phyloP scores from a whole-genome alignment of 2,113 vertebrate species.

The Pomatostomus ruficeps region DNA sequence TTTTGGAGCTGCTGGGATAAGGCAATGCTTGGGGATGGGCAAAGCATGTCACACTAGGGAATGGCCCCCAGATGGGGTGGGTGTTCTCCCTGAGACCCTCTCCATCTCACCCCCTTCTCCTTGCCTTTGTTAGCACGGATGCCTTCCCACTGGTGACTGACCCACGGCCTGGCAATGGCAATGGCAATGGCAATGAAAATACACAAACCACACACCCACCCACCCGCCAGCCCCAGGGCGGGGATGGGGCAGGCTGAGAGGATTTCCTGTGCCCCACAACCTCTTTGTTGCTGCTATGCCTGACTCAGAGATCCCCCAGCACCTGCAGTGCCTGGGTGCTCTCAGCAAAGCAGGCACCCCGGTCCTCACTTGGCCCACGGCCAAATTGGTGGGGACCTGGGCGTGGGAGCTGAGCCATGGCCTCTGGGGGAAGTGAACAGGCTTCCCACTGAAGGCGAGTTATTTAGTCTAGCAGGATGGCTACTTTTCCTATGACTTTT shows the following conservation, averaged over 20 bases:
- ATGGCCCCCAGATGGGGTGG: rapidly evolving
- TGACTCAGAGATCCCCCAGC: background rate
- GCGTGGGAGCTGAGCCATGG: background rate
- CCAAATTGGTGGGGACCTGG: background rate
- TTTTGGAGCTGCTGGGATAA: background rate
- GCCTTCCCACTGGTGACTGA: background rate
- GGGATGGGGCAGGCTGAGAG: background rate
- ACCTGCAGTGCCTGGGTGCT: background rate
- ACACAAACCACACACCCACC: background rate
- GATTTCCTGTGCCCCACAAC: background rate
- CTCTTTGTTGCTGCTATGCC: background rate
- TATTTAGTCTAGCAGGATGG: background rate
- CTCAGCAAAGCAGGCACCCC: background rate
- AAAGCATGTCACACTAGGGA: background rate
- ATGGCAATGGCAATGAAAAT: background rate
- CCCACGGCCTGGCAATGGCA: background rate
- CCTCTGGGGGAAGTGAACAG: background rate
- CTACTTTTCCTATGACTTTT: background rate
- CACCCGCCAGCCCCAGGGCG: rapidly evolving
- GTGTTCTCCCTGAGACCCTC: rapidly evolving
- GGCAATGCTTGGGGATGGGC: background rate
- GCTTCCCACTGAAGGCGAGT: background rate
- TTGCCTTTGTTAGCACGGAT: background rate
- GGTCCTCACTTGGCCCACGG: rapidly evolving
- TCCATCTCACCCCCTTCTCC: background rate